phyloP scores from a whole-genome alignment of 1,140 invertebrate species.

The Zaprionus vittiger region DNA sequence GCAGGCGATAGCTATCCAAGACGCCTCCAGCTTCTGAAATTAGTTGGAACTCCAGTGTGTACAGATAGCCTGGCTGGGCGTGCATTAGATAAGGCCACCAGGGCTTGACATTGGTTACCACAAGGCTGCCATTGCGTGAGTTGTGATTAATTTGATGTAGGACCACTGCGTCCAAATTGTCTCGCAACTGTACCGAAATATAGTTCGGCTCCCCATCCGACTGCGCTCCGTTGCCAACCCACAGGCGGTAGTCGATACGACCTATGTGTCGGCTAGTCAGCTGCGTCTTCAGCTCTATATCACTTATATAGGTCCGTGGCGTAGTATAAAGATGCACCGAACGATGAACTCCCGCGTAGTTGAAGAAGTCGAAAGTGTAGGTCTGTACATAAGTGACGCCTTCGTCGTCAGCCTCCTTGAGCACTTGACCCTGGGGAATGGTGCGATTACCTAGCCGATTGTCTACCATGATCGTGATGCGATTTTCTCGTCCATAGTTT shows the following conservation, averaged over 20 bases:
- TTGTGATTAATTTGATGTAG: constrained; percentile 50
- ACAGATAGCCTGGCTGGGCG: constrained; percentile 91
- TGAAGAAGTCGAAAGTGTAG: constrained; percentile 98
- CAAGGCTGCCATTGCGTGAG: constrained; percentile 85
- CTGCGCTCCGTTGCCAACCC: constrained; percentile 19
- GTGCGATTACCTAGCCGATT: constrained; percentile 93
- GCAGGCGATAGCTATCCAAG: constrained; percentile 92
- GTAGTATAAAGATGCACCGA: constrained; percentile 95
- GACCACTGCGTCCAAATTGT: constrained; percentile 47
- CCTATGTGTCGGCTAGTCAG: constrained; percentile 77
- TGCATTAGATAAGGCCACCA: constrained; percentile 98
- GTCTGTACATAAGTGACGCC: constrained; percentile 89
- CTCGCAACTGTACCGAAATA: constrained; percentile 48
- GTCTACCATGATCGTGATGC: constrained; percentile 96
- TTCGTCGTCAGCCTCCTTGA: constrained; percentile 87
- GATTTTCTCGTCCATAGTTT: constrained; percentile 89
- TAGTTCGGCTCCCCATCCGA: constrained; percentile 2
- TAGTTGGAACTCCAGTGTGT: constrained; percentile 86
- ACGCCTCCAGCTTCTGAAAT: constrained; percentile 29
- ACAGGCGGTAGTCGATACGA: constrained; percentile 72
- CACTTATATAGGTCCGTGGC: constrained; percentile 91
- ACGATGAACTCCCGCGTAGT: constrained; percentile 98
- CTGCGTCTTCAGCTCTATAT: constrained; percentile 91
- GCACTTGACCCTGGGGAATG: constrained; percentile 91
- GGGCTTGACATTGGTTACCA: constrained; percentile 89